Evolutionary conservation across 1,140 invertebrate species (phyloP), one percentile per base, ranked within the genome.

Genomic region (Formica exsecta): DNA sequence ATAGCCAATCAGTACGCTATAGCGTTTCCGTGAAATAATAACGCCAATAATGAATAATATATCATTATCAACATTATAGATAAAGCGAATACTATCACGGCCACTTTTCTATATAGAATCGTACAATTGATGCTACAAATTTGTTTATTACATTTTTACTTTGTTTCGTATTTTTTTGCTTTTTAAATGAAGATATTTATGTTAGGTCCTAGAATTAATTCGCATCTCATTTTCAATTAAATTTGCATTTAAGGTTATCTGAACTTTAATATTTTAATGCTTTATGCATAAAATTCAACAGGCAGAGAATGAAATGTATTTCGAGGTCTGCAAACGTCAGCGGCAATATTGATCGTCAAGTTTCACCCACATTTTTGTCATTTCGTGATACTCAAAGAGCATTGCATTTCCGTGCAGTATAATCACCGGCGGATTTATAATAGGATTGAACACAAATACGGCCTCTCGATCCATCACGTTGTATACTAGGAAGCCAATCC

Each of bases 361-460:
- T 59, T 73, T 83, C 7, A 19, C 22, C 68, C 7, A 25, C 16
- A 61, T 83, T 83, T 83, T 48, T 36, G 29, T 38, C n/a, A 57
- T 41, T 83, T 38, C 19, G 59, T 25, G 38, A 74, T 4, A 7
- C 3, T 73, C 61, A 73, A 19, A 73, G 3, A 32, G 1, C 32
- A 9, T n/a, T 25, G 66, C 54, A 62, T 76, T 57, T 65, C 51
- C 29, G 32, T 32, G 68, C 61, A 59, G 54, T 64, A 87, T 86
- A 85, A 89, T 91, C 80, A 87, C 87, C 83, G 73, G 48, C 65
- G 65, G 73, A 91, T 92, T 92, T 91, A 86, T 92, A 92, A 92
- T 90, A 88, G 86, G 91, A 92, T 92, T 91, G 16, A 44, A 90
- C 89, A 92, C 85, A 87, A 85, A 81, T 92, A 92, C 64, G 91